Evolutionary conservation across 2,888 invertebrate genomes (phyloP).

Genomic region (Mimas tiliae): DNA sequence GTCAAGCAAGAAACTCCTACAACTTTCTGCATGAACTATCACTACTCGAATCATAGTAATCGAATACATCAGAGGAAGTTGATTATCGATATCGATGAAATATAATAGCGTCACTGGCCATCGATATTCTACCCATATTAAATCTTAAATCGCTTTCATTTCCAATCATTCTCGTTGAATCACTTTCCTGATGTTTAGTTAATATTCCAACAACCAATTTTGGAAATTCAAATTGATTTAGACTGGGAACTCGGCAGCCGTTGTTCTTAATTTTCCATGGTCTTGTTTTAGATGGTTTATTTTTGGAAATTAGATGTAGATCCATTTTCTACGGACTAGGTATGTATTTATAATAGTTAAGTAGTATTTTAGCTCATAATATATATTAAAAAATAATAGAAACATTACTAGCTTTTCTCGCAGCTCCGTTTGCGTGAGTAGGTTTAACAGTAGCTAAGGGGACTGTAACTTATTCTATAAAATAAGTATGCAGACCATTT

Average conservation of each 20-base stretch:
- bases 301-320: not conserved
- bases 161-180: conserved; percentile 54
- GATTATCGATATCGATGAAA: conserved; percentile 35
- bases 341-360: not conserved
- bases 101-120: conserved; percentile 37
- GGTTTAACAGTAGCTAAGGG: too few species aligned
- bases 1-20: not conserved
- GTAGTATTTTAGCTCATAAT: too few species aligned
- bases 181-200: conserved; percentile 44
- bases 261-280: conserved; percentile 24
- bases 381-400: too few species aligned
- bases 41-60: conserved; percentile 5
- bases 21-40: conserved; percentile 24
- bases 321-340: not conserved
- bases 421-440: too few species aligned
- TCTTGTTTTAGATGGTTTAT: conserved; percentile 13
- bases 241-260: conserved; percentile 37
- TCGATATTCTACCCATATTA: conserved; percentile 39
- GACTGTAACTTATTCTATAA: too few species aligned
- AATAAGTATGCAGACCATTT: too few species aligned
- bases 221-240: conserved; percentile 49
- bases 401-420: too few species aligned
- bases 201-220: conserved; percentile 51
- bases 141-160: conserved; percentile 59
- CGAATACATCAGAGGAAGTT: conserved; percentile 22